These are phyloP conservation scores for Neodiprion pinetum DNA, from an alignment of 1,140 invertebrate genomes.

Conservation along the genomic window DNA sequence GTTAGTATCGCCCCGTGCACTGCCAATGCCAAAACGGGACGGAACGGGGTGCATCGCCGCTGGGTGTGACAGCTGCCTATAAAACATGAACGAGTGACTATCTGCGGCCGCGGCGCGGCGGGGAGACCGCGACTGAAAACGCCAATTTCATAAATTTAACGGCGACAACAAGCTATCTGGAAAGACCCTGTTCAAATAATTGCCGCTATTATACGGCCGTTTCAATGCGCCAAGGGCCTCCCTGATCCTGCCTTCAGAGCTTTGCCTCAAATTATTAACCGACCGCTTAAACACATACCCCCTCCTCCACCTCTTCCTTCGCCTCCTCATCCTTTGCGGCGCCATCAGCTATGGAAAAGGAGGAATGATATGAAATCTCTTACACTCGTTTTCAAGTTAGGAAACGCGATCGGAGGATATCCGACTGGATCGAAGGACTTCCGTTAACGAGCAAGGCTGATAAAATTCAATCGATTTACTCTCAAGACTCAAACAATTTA, in stretches of 20 bases:
- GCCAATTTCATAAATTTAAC: conserved; percentile 7
- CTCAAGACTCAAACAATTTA: not conserved
- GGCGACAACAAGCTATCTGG: conserved; percentile 1
- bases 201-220: conserved; percentile 6
- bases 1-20: not conserved
- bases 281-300: conserved; percentile 4
- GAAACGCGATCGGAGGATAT: not conserved
- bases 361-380: not conserved
- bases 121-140: not conserved
- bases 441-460: not conserved
- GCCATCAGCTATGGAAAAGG: not conserved
- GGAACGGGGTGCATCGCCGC: not conserved
- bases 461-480: not conserved
- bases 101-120: not conserved
- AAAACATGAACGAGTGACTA: conserved; percentile 1
- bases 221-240: conserved; percentile 3
- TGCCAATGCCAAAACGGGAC: not conserved
- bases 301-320: not conserved
- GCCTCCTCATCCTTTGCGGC: not conserved
- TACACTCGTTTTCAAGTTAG: not conserved
- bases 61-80: conserved; percentile 6
- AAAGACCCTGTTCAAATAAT: conserved; percentile 2
- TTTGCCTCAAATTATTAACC: conserved; percentile 2
- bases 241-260: not conserved
- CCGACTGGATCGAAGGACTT: not conserved